Percentiles rank a stretch among this genome's conserved stretches.
phyloP scores from a whole-genome alignment of 2,797 vertebrate genomes.

The Glyptemys insculpta region DNA sequence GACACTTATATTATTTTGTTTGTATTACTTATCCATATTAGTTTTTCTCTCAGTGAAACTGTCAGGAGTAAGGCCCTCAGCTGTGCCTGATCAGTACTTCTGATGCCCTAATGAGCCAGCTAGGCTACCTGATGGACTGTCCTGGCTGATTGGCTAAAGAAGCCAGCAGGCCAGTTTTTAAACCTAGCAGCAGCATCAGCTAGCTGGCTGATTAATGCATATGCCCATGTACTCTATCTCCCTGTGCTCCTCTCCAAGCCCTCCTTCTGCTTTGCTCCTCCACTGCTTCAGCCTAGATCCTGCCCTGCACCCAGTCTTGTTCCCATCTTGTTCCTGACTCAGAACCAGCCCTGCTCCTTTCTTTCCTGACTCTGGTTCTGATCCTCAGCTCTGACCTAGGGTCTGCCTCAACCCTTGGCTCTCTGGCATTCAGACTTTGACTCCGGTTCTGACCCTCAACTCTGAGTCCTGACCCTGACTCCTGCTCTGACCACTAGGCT shows the following conservation, averaged over 20 bases:
- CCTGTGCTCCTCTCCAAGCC: not conserved
- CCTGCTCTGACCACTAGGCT: too few species aligned
- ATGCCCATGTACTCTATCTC: not conserved
- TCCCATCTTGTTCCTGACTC: not conserved
- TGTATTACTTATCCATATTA: not conserved
- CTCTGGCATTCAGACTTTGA: not conserved
- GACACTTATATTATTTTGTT: not conserved
- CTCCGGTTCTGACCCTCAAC: not conserved
- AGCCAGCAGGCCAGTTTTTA: not conserved
- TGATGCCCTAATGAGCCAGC: not conserved
- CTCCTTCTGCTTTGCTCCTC: not conserved
- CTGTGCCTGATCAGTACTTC: not conserved
- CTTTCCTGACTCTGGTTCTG: not conserved
- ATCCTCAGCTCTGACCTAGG: too few species aligned
- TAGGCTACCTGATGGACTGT: not conserved
- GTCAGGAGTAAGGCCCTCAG: not conserved
- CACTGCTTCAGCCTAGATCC: not conserved
- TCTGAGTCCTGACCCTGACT: too few species aligned
- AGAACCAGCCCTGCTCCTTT: not conserved
- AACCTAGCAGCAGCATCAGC: not conserved
- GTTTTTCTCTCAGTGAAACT: not conserved
- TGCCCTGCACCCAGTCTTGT: not conserved
- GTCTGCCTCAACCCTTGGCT: too few species aligned
- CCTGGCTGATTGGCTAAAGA: not conserved
- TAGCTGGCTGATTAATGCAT: not conserved